Base-by-base conservation (phyloP, 2,888 invertebrate genomes). In the Zelleria hepariella region DNA sequence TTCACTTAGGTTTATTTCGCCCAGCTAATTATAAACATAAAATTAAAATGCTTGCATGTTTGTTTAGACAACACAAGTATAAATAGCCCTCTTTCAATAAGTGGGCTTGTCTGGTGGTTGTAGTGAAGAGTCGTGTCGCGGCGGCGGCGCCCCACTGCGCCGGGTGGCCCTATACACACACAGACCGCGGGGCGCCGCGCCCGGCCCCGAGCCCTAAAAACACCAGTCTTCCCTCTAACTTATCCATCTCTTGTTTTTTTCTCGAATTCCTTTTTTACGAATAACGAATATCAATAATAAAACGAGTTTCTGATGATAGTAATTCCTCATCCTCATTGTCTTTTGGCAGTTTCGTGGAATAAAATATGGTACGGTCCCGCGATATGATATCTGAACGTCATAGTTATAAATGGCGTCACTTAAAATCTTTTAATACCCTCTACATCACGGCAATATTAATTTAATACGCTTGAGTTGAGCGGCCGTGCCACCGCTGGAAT, bases 321-420 rank as follows among this genome's bases (percentile, higher is more conserved):
- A 85, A 88, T 88, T 84, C 88, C 78, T 88, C 88, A 88, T 80
- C 80, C 72, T 86, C 86, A 87, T 88, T 88, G 88, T 87, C 86
- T 87, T 86, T 87, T 88, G 87, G 86, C 88, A 87, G 82, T 86
- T 87, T 86, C 86, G 77, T 74, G 79, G 84, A 86, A 86, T 86
- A 86, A 86, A 82, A 86, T 87, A 87, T 86, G 84, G 80, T 82
- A 73, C 75, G 76, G 75, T 78, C 80, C 77, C 72, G 84, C 82
- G 82, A 82, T 82, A 80, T 84, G 86, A 86, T 85, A 82, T 84
- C 80, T 73, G 82, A 79, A 82, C 82, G 83, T 86, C 85, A 82
- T 80, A 79, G 64, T 86, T 86, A 88, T 84, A 85, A 88, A 88
- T 88, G 80, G 86, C 85, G 77, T 86, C 87, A 80, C 85, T 88